Percentiles rank a stretch among this genome's conserved stretches.
phyloP scores from a whole-genome alignment of 2,888 invertebrate genomes.

The Drosophila suboccidentalis region DNA sequence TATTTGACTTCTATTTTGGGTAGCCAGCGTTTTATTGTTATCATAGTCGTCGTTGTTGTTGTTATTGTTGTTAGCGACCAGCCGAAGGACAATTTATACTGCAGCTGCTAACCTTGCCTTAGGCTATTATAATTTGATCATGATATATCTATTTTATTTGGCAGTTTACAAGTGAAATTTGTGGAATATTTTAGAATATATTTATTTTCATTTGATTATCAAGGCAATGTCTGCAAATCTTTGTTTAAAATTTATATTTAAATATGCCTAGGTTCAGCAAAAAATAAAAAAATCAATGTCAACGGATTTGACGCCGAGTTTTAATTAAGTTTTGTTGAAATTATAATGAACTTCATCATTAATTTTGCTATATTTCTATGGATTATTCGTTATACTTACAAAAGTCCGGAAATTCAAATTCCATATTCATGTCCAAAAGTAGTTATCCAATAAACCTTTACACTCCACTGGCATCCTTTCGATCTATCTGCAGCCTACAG shows the following conservation, averaged over 20 bases:
- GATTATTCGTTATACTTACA: conserved; percentile 75
- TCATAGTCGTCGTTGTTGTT: conserved; percentile 22
- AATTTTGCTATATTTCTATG: background rate
- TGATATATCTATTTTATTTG: conserved; percentile 20
- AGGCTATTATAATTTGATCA: conserved; percentile 35
- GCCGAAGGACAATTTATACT: conserved; percentile 53
- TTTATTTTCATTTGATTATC: background rate
- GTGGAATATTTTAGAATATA: background rate
- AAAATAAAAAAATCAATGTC: background rate
- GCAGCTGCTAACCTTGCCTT: conserved; percentile 34
- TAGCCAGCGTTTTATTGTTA: conserved; percentile 34
- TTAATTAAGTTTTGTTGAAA: background rate
- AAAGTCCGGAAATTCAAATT: conserved; percentile 85
- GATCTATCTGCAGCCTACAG: conserved; percentile 38
- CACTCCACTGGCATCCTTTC: conserved; percentile 74
- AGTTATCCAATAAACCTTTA: conserved; percentile 55
- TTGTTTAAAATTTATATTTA: conserved; percentile 3
- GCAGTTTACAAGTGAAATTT: conserved; percentile 11
- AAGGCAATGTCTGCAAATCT: background rate
- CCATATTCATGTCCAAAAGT: conserved; percentile 82
- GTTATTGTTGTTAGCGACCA: conserved; percentile 46
- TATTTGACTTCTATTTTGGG: conserved; percentile 69
- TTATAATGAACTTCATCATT: background rate
- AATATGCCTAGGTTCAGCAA: conserved; percentile 3
- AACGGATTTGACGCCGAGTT: background rate